phyloP scores from a whole-genome alignment of 2,888 invertebrate genomes.

The Sabatieria punctata region DNA sequence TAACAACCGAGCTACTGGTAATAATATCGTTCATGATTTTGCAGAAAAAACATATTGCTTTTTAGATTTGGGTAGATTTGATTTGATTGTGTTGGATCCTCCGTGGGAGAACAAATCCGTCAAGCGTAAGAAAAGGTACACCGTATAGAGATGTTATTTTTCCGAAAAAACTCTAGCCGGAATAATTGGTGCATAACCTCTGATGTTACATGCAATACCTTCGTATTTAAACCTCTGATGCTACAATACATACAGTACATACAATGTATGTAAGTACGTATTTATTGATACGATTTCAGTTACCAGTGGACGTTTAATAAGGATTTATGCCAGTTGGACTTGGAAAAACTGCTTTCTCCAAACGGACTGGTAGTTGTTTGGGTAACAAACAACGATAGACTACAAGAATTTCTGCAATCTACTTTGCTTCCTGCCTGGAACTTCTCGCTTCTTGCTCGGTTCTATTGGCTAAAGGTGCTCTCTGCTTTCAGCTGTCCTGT shows the following conservation, averaged over 20 bases:
- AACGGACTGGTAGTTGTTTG: conserved; percentile 62
- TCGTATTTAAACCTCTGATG: too few relatives aligned
- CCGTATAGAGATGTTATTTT: conserved; percentile 27
- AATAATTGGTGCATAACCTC: too few relatives aligned
- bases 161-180: too few relatives aligned
- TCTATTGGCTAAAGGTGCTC: conserved; percentile 81
- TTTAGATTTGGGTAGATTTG: conserved; percentile 42
- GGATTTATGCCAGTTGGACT: conserved; percentile 52
- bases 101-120: conserved; percentile 94
- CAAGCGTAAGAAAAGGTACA: conserved; percentile 43
- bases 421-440: conserved; percentile 59
- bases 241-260: too few relatives aligned
- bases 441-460: conserved; percentile 50
- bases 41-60: too few relatives aligned
- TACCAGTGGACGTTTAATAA: conserved; percentile 62
- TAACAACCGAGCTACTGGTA: too few relatives aligned
- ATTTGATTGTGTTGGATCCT: conserved; percentile 73
- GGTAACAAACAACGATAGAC: conserved; percentile 69
- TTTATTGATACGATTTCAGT: conserved; percentile 41
- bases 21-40: too few relatives aligned
- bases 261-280: too few relatives aligned
- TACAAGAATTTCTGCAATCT: conserved; percentile 49
- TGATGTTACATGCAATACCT: too few relatives aligned
- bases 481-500: too few relatives aligned
- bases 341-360: conserved; percentile 43